Evolutionary conservation across 2,888 invertebrate genomes (phyloP).

Genomic region (Agonopterix arenella): DNA sequence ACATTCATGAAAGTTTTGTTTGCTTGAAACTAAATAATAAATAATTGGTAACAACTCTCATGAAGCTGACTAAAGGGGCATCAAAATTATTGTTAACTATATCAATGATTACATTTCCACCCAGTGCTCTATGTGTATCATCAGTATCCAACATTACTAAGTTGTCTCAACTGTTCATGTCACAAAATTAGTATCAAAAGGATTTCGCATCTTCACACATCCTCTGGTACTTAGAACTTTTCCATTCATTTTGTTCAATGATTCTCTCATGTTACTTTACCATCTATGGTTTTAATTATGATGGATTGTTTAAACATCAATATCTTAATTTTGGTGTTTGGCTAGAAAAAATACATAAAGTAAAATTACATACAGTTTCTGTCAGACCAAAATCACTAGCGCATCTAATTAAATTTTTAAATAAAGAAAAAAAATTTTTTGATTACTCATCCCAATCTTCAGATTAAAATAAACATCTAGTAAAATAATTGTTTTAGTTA

Average conservation of each 20-base stretch:
- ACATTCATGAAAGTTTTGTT: slow-evolving; percentile 19
- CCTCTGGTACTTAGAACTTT: slow-evolving; percentile 21
- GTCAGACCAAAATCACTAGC: no score
- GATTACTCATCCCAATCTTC: slow-evolving; percentile 16
- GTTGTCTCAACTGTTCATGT: slow-evolving; percentile 48
- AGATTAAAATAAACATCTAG: no score
- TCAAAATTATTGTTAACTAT: slow-evolving; percentile 54
- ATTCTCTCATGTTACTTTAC: slow-evolving; percentile 43
- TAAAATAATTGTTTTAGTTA: no score
- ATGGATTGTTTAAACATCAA: not conserved
- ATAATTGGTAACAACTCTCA: slow-evolving; percentile 29
- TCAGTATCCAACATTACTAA: slow-evolving; percentile 53
- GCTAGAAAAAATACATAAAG: slow-evolving; percentile 42
- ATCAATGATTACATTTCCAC: slow-evolving; percentile 74
- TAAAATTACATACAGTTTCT: slow-evolving; percentile 1
- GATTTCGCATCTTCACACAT: slow-evolving; percentile 31
- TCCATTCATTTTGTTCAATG: slow-evolving; percentile 11
- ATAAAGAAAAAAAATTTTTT: not conserved
- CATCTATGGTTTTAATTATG: slow-evolving; percentile 52
- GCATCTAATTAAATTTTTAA: no score
- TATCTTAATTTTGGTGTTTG: slow-evolving; percentile 11
- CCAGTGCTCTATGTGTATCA: slow-evolving; percentile 40
- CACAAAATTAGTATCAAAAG: slow-evolving; percentile 24
- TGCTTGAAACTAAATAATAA: not conserved
- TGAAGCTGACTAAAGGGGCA: slow-evolving; percentile 45